These are phyloP conservation scores for Echinarachnius parma DNA, from an alignment of 53 echinoderm and acorn worm species.

Conservation along the genomic window DNA sequence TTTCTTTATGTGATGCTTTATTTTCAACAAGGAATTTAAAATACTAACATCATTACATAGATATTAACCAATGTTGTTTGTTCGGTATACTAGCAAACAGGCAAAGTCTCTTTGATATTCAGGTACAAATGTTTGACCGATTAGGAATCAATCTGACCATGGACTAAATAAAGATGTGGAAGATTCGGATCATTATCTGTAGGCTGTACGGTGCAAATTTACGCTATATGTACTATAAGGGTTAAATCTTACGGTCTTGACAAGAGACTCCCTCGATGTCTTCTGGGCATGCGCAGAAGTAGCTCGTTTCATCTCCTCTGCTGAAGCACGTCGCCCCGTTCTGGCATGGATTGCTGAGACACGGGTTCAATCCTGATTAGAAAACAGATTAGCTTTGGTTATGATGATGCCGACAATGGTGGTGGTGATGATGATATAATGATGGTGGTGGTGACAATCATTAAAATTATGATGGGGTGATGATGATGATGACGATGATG, in stretches of 20 bases:
- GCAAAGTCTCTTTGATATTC: no score
- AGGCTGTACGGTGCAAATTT: no score
- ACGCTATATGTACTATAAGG: no score
- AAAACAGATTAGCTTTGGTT: not conserved
- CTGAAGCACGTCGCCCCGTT: constrained; percentile 22
- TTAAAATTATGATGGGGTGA: not conserved
- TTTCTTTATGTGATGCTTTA: no score
- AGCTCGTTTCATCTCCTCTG: constrained; percentile 7
- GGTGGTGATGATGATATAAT: not conserved
- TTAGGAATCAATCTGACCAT: no score
- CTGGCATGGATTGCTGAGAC: constrained; percentile 36
- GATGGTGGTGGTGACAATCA: not conserved
- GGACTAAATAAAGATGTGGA: not conserved
- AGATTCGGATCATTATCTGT: not conserved
- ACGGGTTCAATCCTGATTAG: constrained; percentile 29
- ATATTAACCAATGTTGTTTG: no score
- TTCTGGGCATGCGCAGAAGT: constrained; percentile 6
- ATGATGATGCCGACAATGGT: constrained; percentile 5
- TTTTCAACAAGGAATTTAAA: no score
- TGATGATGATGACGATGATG: constrained; percentile 18
- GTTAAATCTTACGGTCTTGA: constrained; percentile 26
- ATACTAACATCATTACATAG: no score
- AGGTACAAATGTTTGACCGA: no score
- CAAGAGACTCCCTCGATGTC: constrained; percentile 26
- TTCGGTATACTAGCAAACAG: no score